Evolutionary conservation across 1,140 invertebrate genomes (phyloP).

Genomic region (Pomacea maculata): DNA sequence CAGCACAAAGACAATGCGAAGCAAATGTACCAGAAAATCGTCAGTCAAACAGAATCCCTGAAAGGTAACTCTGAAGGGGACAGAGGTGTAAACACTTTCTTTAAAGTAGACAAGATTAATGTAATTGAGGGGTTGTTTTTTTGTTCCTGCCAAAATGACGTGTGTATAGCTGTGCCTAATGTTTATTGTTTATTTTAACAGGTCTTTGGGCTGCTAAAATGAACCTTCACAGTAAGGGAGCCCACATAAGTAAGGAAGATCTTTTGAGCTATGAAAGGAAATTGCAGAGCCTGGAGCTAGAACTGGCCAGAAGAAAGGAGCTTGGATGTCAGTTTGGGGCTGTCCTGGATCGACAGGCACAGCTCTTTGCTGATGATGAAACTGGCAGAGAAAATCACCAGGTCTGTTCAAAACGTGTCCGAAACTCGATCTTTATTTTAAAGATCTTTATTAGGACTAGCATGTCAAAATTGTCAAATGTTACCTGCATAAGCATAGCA

Average conservation of each 20-base stretch:
- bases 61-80: conserved; percentile 33
- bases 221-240: conserved; percentile 52
- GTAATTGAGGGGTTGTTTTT: too few species aligned
- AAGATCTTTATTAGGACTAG: too few species aligned
- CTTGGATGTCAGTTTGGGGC: conserved; percentile 51
- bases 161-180: too few species aligned
- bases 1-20: conserved; percentile 63
- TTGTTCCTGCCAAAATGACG: too few species aligned
- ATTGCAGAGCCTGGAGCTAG: conserved; percentile 52
- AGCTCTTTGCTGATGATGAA: conserved; percentile 54
- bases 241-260: conserved; percentile 53
- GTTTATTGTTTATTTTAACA: neutral
- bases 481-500: neutral
- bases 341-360: conserved; percentile 45
- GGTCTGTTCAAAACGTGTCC: conserved; percentile 25
- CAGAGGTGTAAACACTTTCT: too few species aligned
- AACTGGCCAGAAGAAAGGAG: conserved; percentile 56
- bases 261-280: conserved; percentile 52
- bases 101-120: too few species aligned
- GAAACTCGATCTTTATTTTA: too few species aligned
- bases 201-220: conserved; percentile 62
- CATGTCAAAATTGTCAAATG: neutral
- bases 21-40: conserved; percentile 56
- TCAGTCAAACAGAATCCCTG: conserved; percentile 57
- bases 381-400: conserved; percentile 54